Evolutionary conservation across 2,113 vertebrate species (phyloP).

Genomic region (Zapornia atra): DNA sequence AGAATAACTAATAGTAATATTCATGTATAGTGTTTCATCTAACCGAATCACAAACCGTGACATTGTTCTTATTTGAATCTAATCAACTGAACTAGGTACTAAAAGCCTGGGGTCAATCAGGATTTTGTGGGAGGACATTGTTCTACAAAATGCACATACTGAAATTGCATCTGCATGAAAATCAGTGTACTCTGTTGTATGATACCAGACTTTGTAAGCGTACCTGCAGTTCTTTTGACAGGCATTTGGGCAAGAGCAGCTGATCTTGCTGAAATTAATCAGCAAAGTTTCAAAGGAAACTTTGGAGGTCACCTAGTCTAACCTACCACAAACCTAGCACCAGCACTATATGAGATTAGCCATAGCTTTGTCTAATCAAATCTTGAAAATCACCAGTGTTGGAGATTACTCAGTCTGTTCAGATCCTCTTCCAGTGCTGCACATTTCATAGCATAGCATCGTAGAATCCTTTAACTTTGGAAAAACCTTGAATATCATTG

Average conservation of each 20-base stretch:
- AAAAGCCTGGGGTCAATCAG: neutral
- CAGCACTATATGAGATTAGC: neutral
- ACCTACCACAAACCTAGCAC: neutral
- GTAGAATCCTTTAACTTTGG: neutral
- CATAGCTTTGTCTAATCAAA: neutral
- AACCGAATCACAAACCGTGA: neutral
- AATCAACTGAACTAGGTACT: neutral
- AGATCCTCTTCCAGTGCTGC: neutral
- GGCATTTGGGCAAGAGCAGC: neutral
- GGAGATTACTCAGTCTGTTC: neutral
- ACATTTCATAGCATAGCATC: neutral
- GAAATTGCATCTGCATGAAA: neutral
- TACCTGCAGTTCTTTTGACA: neutral
- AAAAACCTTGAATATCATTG: neutral
- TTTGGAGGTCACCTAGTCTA: neutral
- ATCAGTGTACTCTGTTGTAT: neutral
- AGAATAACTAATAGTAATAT: neutral
- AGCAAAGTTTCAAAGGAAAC: no score
- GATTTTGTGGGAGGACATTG: neutral
- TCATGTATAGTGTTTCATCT: neutral
- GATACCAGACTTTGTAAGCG: neutral
- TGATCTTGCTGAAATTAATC: neutral
- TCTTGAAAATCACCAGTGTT: neutral
- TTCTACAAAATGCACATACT: neutral
- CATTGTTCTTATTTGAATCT: neutral